Percentiles rank a stretch among this genome's conserved stretches.
phyloP scores from a whole-genome alignment of 1,140 invertebrate species.

The Procambarus virginalis region DNA sequence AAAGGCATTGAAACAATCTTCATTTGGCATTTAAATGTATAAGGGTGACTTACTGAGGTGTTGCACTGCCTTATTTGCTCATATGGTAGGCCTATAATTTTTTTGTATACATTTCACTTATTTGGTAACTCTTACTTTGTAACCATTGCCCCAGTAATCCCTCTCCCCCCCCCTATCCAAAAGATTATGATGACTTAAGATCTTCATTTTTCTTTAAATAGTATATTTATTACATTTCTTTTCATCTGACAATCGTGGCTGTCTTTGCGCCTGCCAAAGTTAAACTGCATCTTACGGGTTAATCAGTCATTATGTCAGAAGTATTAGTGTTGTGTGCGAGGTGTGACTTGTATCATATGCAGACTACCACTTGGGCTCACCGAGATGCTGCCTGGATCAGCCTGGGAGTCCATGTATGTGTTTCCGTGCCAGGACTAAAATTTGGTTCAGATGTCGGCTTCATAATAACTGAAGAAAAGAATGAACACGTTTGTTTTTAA shows the following conservation, averaged over 20 bases:
- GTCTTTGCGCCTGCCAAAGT: constrained; percentile 57
- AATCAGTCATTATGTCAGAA: constrained; percentile 64
- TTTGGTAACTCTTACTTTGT: constrained; percentile 30
- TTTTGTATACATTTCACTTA: constrained; percentile 28
- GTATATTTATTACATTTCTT: constrained; percentile 36
- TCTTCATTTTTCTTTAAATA: constrained; percentile 25
- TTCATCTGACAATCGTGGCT: constrained; percentile 49
- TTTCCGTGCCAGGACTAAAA: not conserved
- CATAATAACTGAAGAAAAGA: not conserved
- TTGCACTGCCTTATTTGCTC: constrained; percentile 58
- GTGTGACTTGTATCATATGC: constrained; percentile 16
- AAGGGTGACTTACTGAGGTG: constrained; percentile 25
- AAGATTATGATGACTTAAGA: constrained; percentile 4
- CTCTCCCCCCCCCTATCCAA: not conserved
- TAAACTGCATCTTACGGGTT: constrained; percentile 55
- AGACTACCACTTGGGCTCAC: constrained; percentile 15
- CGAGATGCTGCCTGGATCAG: not conserved
- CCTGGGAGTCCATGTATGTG: not conserved
- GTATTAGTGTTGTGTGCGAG: constrained; percentile 38
- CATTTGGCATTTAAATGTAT: constrained; percentile 6
- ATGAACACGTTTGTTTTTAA: not conserved
- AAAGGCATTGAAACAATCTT: not conserved
- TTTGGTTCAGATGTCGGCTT: not conserved
- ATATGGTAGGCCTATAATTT: constrained; percentile 49
- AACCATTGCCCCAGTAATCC: not conserved